Evolutionary conservation across 2,888 invertebrate species (phyloP), one percentile per base, ranked within the genome.

Genomic region (Brachylomia viminalis): DNA sequence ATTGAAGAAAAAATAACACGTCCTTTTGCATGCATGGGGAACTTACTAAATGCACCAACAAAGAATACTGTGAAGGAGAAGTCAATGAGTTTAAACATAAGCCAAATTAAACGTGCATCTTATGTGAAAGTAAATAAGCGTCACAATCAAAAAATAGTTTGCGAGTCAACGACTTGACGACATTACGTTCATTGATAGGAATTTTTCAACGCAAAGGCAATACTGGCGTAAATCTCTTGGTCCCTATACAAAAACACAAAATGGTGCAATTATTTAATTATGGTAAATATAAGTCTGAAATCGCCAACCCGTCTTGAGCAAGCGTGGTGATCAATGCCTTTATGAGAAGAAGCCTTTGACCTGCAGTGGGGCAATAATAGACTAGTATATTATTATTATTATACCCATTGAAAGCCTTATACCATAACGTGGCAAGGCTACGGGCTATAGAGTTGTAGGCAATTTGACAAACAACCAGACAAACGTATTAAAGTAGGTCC

Each of bases 81-180:
- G 47, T 61, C 47, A 77, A 49, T 68, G 68, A 61, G n/a, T 69
- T 38, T 58, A 30, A 58, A 68, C 49, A n/a, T 52, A 42, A 59
- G 15, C 17, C 11, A 52, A 68, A 59, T 23, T 23, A 47, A 52
- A 58, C 45, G 10, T n/a, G 4, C 8, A 17, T 8, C 20, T 42
- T n/a, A 15, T 38, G 59, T 59, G 61, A 73, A 68, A 70, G 59
- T 72, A 79, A 77, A 78, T 56, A 75, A 75, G 59, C n/a, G 71
- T 62, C 71, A 66, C 17, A 30, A 15, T 54, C 45, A 69, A 56
- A 59, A 65, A 71, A 79, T 76, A 64, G 42, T 71, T 71, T 10
- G 15, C 49, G 38, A 47, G 84, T 79, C 73, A 79, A 76, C 67
- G 74, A 72, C 79, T 69, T 23, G 52, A 59, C 38, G 49, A 65